phyloP scores from a whole-genome alignment of 2,888 invertebrate species.

The Meandrusa payeni region DNA sequence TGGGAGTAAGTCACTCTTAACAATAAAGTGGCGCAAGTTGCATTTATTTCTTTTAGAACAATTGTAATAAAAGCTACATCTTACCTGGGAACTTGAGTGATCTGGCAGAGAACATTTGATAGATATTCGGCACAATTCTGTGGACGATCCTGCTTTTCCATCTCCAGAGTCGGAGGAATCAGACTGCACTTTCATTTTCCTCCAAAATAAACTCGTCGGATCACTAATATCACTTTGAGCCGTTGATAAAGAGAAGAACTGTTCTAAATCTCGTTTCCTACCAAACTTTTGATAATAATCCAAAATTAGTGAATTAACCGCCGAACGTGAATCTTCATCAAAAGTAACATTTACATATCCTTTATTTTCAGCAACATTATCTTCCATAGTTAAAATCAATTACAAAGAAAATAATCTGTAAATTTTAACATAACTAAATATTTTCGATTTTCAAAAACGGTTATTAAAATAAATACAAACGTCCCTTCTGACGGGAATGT shows the following conservation, averaged over 20 bases:
- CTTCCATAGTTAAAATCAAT: constrained; percentile 18
- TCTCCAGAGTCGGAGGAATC: constrained; percentile 69
- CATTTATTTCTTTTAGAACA: no score
- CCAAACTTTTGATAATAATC: constrained; percentile 87
- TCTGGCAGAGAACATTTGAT: constrained; percentile 63
- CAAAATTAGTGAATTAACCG: constrained; percentile 70
- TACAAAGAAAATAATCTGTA: constrained; percentile 19
- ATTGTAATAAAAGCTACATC: no score
- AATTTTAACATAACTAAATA: constrained; percentile 21
- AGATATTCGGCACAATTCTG: constrained; percentile 68
- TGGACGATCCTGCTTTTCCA: constrained; percentile 59
- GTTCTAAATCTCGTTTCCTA: constrained; percentile 83
- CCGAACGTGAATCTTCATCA: constrained; percentile 38
- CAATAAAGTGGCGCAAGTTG: no score
- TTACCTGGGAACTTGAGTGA: constrained; percentile 53
- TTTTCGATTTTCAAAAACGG: constrained; percentile 27
- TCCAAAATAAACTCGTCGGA: constrained; percentile 65
- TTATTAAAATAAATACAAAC: constrained; percentile 5
- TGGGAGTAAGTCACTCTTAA: no score
- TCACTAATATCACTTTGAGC: constrained; percentile 66
- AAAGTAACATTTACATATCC: constrained; percentile 25
- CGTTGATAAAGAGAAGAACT: constrained; percentile 81
- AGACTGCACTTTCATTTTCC: constrained; percentile 63
- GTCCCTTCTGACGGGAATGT: no score
- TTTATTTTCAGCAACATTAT: constrained; percentile 25